Evolutionary conservation across 2,888 invertebrate genomes (phyloP).

Genomic region (Heliconius charithonia): DNA sequence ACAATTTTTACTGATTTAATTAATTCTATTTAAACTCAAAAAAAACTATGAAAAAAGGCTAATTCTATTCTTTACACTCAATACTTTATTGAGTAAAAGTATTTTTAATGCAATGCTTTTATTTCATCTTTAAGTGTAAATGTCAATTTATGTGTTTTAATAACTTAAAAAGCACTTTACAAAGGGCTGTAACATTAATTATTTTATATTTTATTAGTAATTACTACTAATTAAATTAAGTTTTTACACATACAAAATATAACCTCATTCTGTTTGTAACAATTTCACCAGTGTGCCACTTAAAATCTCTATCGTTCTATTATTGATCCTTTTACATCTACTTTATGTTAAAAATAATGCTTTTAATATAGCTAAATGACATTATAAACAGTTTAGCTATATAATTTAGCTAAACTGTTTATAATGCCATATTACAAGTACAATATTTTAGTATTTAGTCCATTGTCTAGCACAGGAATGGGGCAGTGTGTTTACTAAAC

Average conservation of each 20-base stretch:
- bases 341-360: conserved; percentile 18
- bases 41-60: neutral
- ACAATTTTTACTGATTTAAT: neutral
- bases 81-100: too few species aligned
- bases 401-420: conserved; percentile 26
- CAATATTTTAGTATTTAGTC: conserved; percentile 16
- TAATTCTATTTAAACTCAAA: neutral
- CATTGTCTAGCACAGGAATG: conserved; percentile 25
- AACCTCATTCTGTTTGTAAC: neutral
- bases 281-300: neutral
- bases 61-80: neutral
- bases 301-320: neutral
- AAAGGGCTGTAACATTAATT: neutral
- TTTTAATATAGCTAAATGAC: too few species aligned
- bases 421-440: conserved; percentile 12
- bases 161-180: neutral
- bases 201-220: neutral
- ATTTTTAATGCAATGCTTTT: neutral
- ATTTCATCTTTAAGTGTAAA: neutral
- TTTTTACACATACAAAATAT: neutral
- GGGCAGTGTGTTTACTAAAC: neutral
- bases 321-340: neutral
- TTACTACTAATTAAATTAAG: neutral
- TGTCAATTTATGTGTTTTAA: neutral
- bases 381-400: too few species aligned